Base-by-base conservation (phyloP, 2,888 invertebrate species). In the Synergus itoensis region DNA sequence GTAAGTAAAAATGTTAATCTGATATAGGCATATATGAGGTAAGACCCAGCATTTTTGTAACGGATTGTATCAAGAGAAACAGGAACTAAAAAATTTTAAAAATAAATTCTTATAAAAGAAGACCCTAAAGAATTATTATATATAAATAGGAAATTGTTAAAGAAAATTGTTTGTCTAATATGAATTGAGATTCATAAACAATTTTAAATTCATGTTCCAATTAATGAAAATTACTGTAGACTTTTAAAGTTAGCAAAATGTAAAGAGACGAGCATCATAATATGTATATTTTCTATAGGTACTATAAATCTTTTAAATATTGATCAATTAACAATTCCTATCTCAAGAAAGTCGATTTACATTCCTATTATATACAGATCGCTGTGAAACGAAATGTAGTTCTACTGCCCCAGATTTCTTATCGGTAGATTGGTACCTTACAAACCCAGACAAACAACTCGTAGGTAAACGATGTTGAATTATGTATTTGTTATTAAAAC, bases 241-340 rank as follows among this genome's bases (percentile, higher is more conserved):
- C 53, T 18, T 9, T 11, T 65, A 18, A 21, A 18, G 9, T n/a
- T 53, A n/a, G n/a, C n/a, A 53, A 53, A 53, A 53, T n/a, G n/a
- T 53, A 3, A 28, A 53, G 8, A 53, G 53, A 53, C n/a, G 2
- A n/a, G n/a, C n/a, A 53, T 53, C n/a, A 53, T 53, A 53, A 53
- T 53, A n/a, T n/a, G 8, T n/a, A 16, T n/a, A 53, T n/a, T 28
- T 28, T 28, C 28, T 28, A 28, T 53, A 48, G 28, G 28, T 53
- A 48, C 16, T 16, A 48, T 48, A 53, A 53, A 53, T 53, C 53
- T n/a, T 73, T 53, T 11, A 73, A 73, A 36, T 28, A 36, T 28
- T 53, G 73, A n/a, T 28, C 73, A 65, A 48, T 69, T 67, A n/a
- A 45, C 18, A 69, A 69, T 48, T 73, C 73, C n/a, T 73, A 73